Conservation (phyloP, 2,888 invertebrate genomes). For the Drosophila infuscata region DNA sequence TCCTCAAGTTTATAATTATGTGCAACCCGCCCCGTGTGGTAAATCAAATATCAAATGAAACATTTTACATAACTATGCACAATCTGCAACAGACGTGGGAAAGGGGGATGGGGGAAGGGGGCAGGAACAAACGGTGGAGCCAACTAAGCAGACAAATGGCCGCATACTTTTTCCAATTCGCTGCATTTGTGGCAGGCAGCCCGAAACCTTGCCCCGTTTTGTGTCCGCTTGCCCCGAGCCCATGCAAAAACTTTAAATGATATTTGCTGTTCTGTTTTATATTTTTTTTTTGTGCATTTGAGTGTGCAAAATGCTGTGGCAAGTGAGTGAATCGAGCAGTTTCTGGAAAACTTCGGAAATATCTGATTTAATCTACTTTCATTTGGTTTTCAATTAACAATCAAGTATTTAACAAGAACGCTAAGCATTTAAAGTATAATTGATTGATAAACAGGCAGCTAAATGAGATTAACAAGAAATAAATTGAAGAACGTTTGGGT, state of each 20-base stretch:
- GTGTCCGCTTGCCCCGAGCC: background rate
- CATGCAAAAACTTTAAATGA: conserved; percentile 62
- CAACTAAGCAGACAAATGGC: conserved; percentile 46
- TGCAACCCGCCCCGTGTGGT: conserved; percentile 17
- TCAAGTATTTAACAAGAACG: background rate
- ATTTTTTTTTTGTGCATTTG: conserved; percentile 60
- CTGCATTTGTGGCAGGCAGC: conserved; percentile 48
- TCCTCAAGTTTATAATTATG: conserved; percentile 72
- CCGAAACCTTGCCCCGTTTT: conserved; percentile 30
- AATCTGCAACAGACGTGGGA: background rate
- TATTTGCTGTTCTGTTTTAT: conserved; percentile 62
- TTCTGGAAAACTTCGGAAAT: background rate
- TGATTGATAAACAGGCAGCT: background rate
- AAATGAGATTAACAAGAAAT: background rate
- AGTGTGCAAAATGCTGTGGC: conserved; percentile 44
- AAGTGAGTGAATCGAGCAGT: conserved; percentile 17
- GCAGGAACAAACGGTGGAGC: background rate
- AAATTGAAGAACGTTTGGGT: too few relatives aligned
- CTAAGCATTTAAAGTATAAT: background rate
- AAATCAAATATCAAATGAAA: conserved; percentile 60
- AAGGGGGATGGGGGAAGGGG: background rate
- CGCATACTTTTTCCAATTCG: conserved; percentile 65
- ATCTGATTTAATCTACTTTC: background rate
- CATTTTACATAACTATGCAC: conserved; percentile 43
- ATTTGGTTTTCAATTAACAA: background rate